These are phyloP conservation scores for Coelinius sp. DNA, from an alignment of 2,888 invertebrate genomes.

Conservation along the genomic window DNA sequence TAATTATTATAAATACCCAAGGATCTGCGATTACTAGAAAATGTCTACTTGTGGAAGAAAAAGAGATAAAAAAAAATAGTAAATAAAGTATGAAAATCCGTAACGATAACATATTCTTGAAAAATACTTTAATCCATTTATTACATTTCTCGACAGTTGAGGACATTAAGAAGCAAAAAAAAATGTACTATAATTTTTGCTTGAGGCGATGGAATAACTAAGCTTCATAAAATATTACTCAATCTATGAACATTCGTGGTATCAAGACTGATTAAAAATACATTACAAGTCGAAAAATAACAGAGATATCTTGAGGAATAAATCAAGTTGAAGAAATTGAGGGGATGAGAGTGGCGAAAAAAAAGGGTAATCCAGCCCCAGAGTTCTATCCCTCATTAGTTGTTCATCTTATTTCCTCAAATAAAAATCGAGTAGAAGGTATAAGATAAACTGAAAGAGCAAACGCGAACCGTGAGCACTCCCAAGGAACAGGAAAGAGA, in stretches of 20 bases:
- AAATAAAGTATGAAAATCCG: not conserved
- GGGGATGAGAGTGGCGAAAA: no score
- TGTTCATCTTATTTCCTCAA: not conserved
- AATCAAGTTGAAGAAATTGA: no score
- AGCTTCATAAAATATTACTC: not conserved
- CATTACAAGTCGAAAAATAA: no score
- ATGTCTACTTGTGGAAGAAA: not conserved
- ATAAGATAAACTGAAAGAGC: not conserved
- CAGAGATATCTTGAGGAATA: no score
- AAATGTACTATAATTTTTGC: not conserved
- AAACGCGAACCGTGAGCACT: not conserved
- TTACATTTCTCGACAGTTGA: not conserved
- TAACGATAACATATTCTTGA: not conserved
- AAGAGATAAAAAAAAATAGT: not conserved
- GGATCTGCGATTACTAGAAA: not conserved
- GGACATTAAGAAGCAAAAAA: not conserved
- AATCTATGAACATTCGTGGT: no score
- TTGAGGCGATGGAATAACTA: not conserved
- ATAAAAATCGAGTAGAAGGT: not conserved
- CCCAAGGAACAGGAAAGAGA: not conserved
- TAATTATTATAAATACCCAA: not conserved
- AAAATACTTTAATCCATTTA: constrained; percentile 5
- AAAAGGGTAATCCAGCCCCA: not conserved
- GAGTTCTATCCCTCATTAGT: not conserved
- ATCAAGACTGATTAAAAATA: no score